Base-by-base conservation (phyloP, 2,113 vertebrate species). In the Nothobranchius kuhntae region DNA sequence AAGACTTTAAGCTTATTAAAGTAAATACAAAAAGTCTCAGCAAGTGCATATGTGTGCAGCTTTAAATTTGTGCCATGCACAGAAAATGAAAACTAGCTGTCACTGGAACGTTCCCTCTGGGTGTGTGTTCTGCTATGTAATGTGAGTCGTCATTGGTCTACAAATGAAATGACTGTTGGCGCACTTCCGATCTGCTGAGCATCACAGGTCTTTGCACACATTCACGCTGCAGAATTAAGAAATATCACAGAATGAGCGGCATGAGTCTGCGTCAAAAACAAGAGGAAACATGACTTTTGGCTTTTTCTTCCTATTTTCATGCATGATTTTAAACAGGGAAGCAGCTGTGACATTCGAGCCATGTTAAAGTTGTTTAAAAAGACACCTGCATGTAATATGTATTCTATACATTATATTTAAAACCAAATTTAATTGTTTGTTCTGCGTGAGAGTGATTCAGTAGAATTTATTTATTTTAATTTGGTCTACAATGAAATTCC, bases 401-500 rank as follows among this genome's bases (percentile, higher is more conserved):
- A 40, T 9, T 6, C 38, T 6, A 8, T 40, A 7, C 7, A 38
- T 38, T 38, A 21, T 38, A 38, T 38, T 38, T 38, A 40, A 8
- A 9, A 40, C 30, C 9, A 40, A 40, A 8, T 40, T 40, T 40
- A 40, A 4, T 40, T 9, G 9, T 40, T 9, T 40, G 4, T 40
- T 53, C 7, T 58, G 50, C 21, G 53, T 30, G 80, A 45, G 71
- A 38, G 61, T 58, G 54, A 21, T 4, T 52, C 13, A 64, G 35
- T 42, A 47, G 52, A 44, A 58, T 63, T 54, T 75, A 55, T 68
- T 61, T 60, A 67, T 81, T 61, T 30, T 70, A 65, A 60, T 78
- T 83, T 67, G 40, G 51, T 44, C 74, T 70, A 60, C 83, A 88
- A 86, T 81, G 81, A 80, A 46, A 70, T 83, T 81, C 78, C 75